phyloP scores from a whole-genome alignment of 2,797 vertebrate species.

The Salmo trutta region DNA sequence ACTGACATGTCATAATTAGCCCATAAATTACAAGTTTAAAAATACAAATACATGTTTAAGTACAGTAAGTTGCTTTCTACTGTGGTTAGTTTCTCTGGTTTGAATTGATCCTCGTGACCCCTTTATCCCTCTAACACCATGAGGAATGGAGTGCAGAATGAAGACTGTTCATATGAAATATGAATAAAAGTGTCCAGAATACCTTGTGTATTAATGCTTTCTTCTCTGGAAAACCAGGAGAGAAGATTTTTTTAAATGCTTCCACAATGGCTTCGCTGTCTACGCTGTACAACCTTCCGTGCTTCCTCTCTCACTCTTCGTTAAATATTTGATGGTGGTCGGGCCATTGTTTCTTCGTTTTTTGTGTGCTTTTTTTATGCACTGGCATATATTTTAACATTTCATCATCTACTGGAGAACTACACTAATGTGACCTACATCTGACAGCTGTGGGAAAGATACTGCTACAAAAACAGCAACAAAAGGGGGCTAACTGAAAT shows the following conservation, averaged over 20 bases:
- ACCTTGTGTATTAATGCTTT: slow-evolving; percentile 16
- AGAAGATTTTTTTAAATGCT: neutral
- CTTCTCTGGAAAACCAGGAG: no score
- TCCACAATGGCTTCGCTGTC: neutral
- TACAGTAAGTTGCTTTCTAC: no score
- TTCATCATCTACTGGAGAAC: neutral
- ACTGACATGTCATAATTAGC: no score
- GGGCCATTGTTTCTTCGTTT: neutral
- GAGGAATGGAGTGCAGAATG: slow-evolving; percentile 18
- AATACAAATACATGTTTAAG: no score
- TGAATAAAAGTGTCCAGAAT: slow-evolving; percentile 13
- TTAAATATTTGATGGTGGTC: slow-evolving; percentile 16
- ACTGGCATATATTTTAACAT: neutral
- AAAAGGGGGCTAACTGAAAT: no score
- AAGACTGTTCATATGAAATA: slow-evolving; percentile 20
- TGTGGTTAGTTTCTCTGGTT: no score
- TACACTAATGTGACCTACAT: neutral
- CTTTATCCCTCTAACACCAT: slow-evolving; percentile 7
- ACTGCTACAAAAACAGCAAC: neutral
- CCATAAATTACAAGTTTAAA: no score
- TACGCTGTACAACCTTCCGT: neutral
- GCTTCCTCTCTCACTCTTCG: neutral
- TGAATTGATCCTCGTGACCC: no score
- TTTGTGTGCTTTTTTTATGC: neutral
- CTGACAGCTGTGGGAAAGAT: neutral